These are phyloP conservation scores for Psylliodes chrysocephalus DNA, from an alignment of 2,888 invertebrate genomes.

Conservation along the genomic window DNA sequence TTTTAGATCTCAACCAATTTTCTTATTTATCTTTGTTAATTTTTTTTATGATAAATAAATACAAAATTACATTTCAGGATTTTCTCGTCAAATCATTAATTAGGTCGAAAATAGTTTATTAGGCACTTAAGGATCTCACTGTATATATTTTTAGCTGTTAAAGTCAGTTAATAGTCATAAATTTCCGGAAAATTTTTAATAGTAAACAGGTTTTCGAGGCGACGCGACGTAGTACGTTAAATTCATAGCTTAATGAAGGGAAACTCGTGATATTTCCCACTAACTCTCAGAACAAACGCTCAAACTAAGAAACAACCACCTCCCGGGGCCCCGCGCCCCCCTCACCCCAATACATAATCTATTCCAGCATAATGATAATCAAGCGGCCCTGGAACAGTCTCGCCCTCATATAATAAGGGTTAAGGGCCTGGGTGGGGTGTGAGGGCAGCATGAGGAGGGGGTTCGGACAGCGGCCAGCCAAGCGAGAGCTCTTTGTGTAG, in stretches of 20 bases:
- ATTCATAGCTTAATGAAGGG: constrained; percentile 33
- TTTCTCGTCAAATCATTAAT: too few relatives aligned
- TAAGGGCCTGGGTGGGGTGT: constrained; percentile 40
- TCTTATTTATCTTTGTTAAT: too few relatives aligned
- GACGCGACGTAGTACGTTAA: constrained; percentile 7
- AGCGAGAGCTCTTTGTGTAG: constrained; percentile 67
- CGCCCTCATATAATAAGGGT: constrained; percentile 59
- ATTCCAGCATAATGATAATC: constrained; percentile 64
- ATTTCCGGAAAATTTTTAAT: too few relatives aligned
- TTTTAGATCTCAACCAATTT: too few relatives aligned
- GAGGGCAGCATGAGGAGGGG: constrained; percentile 49
- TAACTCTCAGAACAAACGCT: constrained; percentile 27
- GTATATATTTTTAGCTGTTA: too few relatives aligned
- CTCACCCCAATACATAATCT: constrained; percentile 59
- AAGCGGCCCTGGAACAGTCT: constrained; percentile 59
- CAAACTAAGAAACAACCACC: constrained; percentile 42
- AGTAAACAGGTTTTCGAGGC: neutral
- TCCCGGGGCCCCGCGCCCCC: constrained; percentile 19
- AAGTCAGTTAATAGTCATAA: too few relatives aligned
- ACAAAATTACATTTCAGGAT: too few relatives aligned
- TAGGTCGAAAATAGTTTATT: too few relatives aligned
- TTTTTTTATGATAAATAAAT: too few relatives aligned
- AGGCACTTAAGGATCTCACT: too few relatives aligned
- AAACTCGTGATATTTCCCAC: constrained; percentile 27
- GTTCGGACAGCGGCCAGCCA: constrained; percentile 64